Evolutionary conservation across 2,113 vertebrate genomes (phyloP), one percentile per base, ranked within the genome.

Genomic region (Eolophus roseicapilla): DNA sequence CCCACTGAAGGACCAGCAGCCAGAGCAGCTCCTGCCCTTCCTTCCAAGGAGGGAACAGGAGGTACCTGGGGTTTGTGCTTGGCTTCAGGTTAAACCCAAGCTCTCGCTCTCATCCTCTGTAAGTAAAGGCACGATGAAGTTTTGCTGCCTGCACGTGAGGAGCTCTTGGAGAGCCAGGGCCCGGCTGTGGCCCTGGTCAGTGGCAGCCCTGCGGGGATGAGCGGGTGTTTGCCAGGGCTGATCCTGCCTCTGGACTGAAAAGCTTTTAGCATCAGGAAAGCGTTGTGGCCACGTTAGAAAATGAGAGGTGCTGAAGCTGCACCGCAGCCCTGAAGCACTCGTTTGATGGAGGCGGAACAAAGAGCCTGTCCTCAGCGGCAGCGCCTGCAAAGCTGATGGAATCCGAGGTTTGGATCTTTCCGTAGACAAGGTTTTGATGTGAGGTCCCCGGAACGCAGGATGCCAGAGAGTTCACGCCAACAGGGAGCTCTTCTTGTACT

Each of bases 231-330:
- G 78, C 3, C 7, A 16, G 16, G 7, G 9, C 16, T 10, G 33
- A 52, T 19, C 33, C 37, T 5, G 3, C 17, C 47, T 5, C 2
- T 18, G 18, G 55, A 18, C 7, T 6, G 12, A 20, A 31, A 77
- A 53, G 18, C 41, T 52, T 82, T 25, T 7, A 33, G 25, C 20
- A 2, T 21, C 8, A 31, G 76, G 27, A 52, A 65, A 76, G 49
- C 9, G 0, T 1, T 3, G n/a, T 25, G 79, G 49, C 82, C 17
- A 0, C 6, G 0, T 7, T 1, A 17, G 68, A 39, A 13, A 52
- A 27, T 1, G 0, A 3, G 11, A 23, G 23, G 53, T 11, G 70
- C 67, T 4, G 1, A 29, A 67, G 85, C 33, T n/a, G 10, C 4
- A 1, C 50, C 7, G 62, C 27, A 23, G n/a, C 31, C 2, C 4